Conservation (phyloP, 2,888 invertebrate species). For the Lithophane socia region DNA sequence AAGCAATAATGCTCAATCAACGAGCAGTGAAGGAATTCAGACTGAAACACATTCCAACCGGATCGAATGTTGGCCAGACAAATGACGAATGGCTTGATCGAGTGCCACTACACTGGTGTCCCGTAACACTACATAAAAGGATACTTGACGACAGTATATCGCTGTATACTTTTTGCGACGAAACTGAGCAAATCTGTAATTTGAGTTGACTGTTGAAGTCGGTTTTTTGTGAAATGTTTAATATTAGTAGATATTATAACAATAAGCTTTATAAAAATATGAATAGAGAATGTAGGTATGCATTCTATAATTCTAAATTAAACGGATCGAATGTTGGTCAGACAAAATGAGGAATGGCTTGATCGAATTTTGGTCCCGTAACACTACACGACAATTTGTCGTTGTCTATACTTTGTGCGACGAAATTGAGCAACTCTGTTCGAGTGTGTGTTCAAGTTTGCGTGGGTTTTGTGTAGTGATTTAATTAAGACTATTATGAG, state of each 20-base stretch:
- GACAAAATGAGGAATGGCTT: no score
- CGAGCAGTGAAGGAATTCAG: conserved; percentile 25
- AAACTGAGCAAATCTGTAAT: conserved; percentile 32
- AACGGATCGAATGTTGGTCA: no score
- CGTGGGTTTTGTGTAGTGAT: neutral
- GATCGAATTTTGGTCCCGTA: no score
- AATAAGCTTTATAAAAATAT: no score
- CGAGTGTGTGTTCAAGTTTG: conserved; percentile 2
- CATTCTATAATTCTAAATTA: no score
- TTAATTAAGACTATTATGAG: neutral
- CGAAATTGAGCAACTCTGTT: conserved; percentile 38
- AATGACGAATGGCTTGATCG: conserved; percentile 57
- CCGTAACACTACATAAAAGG: neutral
- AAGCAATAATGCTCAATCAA: conserved; percentile 40
- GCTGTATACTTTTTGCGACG: neutral
- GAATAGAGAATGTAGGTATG: no score
- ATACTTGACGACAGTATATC: neutral
- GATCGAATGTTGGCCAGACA: conserved; percentile 46
- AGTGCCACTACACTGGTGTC: conserved; percentile 36
- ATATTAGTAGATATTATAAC: no score
- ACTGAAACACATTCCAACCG: conserved; percentile 43
- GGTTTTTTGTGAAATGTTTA: no score
- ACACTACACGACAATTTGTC: neutral
- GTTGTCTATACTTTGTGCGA: conserved; percentile 17
- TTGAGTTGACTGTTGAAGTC: no score